Percentiles rank a stretch among this genome's conserved stretches.
phyloP scores from a whole-genome alignment of 2,113 vertebrate species.

The Coracopsis vasa region DNA sequence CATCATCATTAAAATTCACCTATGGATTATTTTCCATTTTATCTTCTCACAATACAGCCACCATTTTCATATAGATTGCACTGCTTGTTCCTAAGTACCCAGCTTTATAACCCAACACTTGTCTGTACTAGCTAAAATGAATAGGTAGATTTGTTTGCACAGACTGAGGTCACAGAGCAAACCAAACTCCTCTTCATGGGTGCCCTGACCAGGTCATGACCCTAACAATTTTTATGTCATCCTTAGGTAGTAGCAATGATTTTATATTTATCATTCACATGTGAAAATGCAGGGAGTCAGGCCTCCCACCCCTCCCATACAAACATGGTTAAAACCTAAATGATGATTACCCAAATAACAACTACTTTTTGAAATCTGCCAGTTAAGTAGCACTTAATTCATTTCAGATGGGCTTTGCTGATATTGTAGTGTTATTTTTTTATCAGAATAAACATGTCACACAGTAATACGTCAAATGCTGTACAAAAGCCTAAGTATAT shows the following conservation, averaged over 20 bases:
- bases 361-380: not conserved
- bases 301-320: not conserved
- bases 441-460: not conserved
- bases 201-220: not conserved
- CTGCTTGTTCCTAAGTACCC: not conserved
- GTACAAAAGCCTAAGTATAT: not conserved
- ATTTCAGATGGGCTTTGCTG: conserved; percentile 10
- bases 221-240: not conserved
- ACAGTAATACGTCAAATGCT: not conserved
- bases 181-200: not conserved
- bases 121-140: not conserved
- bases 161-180: not conserved
- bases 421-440: conserved; percentile 33
- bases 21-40: not conserved
- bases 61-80: not conserved
- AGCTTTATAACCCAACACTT: not conserved
- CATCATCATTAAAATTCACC: not conserved
- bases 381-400: not conserved
- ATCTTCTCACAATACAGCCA: not conserved
- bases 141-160: not conserved
- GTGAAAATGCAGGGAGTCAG: not conserved
- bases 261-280: not conserved
- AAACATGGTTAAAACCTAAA: not conserved
- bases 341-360: not conserved
- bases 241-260: not conserved